Percentiles rank a stretch among this genome's conserved stretches.
Conservation (phyloP, 2,797 vertebrate species). For the Poecilia gillii region DNA sequence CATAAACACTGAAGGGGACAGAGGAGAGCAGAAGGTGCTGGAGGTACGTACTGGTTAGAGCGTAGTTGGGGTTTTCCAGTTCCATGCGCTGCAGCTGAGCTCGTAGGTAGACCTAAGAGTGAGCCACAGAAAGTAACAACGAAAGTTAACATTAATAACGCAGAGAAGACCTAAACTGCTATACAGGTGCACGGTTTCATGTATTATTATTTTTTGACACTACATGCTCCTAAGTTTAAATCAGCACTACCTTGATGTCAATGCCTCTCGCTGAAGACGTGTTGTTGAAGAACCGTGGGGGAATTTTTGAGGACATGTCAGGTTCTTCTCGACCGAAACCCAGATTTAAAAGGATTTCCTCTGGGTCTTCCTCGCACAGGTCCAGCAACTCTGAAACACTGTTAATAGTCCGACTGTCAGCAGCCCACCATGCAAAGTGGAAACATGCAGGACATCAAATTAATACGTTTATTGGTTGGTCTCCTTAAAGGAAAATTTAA, state of each 20-base stretch:
- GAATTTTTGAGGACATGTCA: conserved; percentile 93
- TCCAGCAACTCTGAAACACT: conserved; percentile 97
- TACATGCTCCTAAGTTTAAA: background rate
- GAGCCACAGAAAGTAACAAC: conserved; percentile 27
- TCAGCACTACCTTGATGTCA: conserved; percentile 86
- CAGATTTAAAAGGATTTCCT: conserved; percentile 96
- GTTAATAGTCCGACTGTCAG: conserved; percentile 23
- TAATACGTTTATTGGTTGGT: background rate
- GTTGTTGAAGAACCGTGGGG: conserved; percentile 91
- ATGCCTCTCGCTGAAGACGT: conserved; percentile 91
- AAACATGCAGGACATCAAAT: background rate
- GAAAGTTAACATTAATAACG: background rate
- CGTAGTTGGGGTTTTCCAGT: conserved; percentile 96
- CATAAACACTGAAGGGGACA: background rate
- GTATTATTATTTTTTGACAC: background rate
- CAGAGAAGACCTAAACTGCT: background rate
- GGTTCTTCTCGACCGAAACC: conserved; percentile 97
- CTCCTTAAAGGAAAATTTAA: background rate
- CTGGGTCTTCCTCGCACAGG: conserved; percentile 96
- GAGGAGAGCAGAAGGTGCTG: background rate
- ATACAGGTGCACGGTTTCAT: too few species aligned
- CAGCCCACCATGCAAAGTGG: too few species aligned
- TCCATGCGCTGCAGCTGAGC: conserved; percentile 97
- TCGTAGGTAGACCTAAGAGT: conserved; percentile 87
- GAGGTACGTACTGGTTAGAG: conserved; percentile 91